A percentile compares a stretch with the other conserved stretches of the same genome.
Conservation (phyloP, 2,888 invertebrate species). For the Dione vanillae region DNA sequence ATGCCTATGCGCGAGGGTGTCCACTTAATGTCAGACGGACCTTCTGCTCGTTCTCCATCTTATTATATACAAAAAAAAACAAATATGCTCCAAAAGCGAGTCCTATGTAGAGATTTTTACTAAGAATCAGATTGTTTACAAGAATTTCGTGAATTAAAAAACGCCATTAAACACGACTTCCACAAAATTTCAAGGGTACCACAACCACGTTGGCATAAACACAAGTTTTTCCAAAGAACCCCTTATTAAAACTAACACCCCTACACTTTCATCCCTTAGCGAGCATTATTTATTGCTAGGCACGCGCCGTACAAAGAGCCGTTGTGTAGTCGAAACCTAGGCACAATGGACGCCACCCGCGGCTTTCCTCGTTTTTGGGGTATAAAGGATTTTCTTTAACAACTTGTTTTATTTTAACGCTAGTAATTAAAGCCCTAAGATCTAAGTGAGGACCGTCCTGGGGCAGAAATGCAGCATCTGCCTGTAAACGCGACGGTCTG, state of each 20-base stretch:
- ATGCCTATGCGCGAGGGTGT: no score
- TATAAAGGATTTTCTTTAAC: neutral
- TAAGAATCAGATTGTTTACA: no score
- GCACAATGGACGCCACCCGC: conserved; percentile 15
- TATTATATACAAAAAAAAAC: no score
- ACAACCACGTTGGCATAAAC: neutral
- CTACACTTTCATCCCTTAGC: conserved; percentile 19
- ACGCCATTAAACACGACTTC: no score
- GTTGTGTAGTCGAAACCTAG: neutral
- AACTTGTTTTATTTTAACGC: neutral
- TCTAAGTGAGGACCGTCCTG: no score
- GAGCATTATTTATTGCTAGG: conserved; percentile 6
- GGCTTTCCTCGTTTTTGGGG: neutral
- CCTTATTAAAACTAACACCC: conserved; percentile 18
- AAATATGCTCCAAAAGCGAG: no score
- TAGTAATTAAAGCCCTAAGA: neutral
- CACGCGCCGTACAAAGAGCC: conserved; percentile 18
- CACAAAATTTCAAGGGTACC: neutral
- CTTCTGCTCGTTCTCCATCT: no score
- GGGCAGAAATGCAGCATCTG: no score
- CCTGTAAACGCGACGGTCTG: no score
- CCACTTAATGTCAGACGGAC: no score
- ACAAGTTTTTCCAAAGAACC: neutral
- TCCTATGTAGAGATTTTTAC: no score
- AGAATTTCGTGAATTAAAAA: no score